Evolutionary conservation across 2,888 invertebrate genomes (phyloP).

Genomic region (Spodoptera exigua): DNA sequence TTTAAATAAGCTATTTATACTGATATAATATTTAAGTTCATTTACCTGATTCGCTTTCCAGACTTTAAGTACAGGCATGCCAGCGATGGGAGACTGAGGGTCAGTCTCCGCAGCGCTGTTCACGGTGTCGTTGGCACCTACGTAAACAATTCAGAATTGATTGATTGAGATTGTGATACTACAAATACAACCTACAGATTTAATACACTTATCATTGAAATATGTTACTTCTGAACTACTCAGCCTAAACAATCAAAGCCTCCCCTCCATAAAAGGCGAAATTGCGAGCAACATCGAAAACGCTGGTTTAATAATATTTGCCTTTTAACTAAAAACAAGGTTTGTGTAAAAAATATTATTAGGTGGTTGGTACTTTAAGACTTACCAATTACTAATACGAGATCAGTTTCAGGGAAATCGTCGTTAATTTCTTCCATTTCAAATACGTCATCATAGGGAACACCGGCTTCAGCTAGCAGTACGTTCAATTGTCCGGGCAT

Average conservation of each 20-base stretch:
- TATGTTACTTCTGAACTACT: neutral
- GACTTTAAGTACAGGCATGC: slow-evolving; percentile 97
- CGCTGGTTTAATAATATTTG: no score
- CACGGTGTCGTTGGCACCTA: slow-evolving; percentile 96
- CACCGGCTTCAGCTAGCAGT: slow-evolving; percentile 97
- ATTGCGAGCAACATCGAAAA: no score
- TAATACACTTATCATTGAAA: no score
- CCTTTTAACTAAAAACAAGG: no score
- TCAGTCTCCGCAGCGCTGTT: slow-evolving; percentile 97
- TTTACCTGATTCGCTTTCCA: slow-evolving; percentile 94
- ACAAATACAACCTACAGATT: neutral
- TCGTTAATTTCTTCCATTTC: slow-evolving; percentile 98
- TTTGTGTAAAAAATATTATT: no score
- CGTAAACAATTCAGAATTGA: slow-evolving; percentile 13
- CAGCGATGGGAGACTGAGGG: slow-evolving; percentile 96
- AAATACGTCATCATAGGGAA: slow-evolving; percentile 96
- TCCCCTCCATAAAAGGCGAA: no score
- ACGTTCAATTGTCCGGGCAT: slow-evolving; percentile 98
- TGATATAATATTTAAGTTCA: neutral
- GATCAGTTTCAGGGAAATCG: slow-evolving; percentile 95
- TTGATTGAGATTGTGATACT: no score
- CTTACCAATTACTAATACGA: slow-evolving; percentile 93
- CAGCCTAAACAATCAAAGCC: neutral
- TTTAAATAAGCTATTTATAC: no score
- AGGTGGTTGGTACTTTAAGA: neutral